phyloP scores from a whole-genome alignment of 2,113 vertebrate species.

The Meleagris gallopavo region DNA sequence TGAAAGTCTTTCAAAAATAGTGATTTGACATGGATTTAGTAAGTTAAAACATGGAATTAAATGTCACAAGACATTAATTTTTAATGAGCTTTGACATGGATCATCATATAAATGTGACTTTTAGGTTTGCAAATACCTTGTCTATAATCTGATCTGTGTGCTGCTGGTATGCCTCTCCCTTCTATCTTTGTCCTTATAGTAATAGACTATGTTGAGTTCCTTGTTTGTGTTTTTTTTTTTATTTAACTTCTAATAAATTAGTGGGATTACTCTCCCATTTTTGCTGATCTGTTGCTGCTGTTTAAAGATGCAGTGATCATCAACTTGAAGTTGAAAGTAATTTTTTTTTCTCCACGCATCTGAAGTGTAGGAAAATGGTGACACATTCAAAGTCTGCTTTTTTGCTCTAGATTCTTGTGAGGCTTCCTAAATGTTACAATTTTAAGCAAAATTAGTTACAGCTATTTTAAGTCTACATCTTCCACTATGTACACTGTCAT shows the following conservation, averaged over 20 bases:
- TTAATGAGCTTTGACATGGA: background rate
- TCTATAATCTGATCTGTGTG: conserved; percentile 67
- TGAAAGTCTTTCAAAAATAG: background rate
- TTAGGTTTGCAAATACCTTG: conserved; percentile 67
- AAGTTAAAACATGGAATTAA: background rate
- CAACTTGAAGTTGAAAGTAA: background rate
- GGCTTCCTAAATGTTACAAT: background rate
- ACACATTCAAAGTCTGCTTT: background rate
- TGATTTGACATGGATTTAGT: background rate
- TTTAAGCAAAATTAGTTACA: background rate
- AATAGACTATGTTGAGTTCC: conserved; percentile 56
- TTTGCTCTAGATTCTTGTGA: background rate
- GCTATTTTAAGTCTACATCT: background rate
- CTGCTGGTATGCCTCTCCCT: conserved; percentile 61
- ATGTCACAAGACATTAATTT: background rate
- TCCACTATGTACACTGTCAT: background rate
- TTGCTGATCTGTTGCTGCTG: conserved; percentile 52
- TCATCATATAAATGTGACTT: conserved; percentile 5
- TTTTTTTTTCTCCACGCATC: background rate
- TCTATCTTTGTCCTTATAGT: conserved; percentile 64
- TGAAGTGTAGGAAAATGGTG: background rate
- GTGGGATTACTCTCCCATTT: conserved; percentile 35
- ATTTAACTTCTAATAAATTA: conserved; percentile 34
- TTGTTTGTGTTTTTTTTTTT: background rate
- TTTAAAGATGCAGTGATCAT: conserved; percentile 73